Conservation (phyloP, 2,113 vertebrate genomes). For the Urocynchramus pylzowi region DNA sequence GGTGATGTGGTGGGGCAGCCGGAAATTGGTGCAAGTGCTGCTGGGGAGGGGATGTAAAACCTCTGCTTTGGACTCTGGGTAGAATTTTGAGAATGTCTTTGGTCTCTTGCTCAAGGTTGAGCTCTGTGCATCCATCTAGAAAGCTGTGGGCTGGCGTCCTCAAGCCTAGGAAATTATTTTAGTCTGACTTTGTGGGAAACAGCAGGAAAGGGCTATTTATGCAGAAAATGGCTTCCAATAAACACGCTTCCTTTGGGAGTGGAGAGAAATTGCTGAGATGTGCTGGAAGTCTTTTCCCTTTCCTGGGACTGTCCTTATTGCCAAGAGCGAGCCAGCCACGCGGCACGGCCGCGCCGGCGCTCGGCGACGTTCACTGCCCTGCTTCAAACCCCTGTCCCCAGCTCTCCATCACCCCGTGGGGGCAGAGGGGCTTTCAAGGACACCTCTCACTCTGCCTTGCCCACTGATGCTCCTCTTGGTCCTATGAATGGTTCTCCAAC, state of each 20-base stretch:
- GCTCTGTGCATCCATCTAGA: background rate
- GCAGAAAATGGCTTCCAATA: conserved; percentile 43
- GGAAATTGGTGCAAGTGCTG: background rate
- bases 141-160: background rate
- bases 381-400: background rate
- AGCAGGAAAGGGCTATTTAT: conserved; percentile 32
- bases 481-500: background rate
- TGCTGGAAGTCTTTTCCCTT: conserved; percentile 5
- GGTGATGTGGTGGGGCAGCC: background rate
- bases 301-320: background rate
- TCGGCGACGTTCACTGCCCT: fast-evolving
- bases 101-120: background rate
- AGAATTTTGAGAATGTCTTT: background rate
- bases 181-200: conserved; percentile 9
- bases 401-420: fast-evolving
- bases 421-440: background rate
- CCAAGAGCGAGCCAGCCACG: background rate
- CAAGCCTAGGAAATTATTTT: background rate
- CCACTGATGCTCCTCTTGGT: background rate
- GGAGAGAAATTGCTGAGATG: conserved; percentile 3
- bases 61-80: background rate
- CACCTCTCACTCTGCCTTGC: fast-evolving
- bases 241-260: background rate
- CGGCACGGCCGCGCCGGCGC: fast-evolving
- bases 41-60: background rate